Evolutionary conservation across 1,140 invertebrate genomes (phyloP), one percentile per base, ranked within the genome.

Genomic region (Diabrotica virgifera): DNA sequence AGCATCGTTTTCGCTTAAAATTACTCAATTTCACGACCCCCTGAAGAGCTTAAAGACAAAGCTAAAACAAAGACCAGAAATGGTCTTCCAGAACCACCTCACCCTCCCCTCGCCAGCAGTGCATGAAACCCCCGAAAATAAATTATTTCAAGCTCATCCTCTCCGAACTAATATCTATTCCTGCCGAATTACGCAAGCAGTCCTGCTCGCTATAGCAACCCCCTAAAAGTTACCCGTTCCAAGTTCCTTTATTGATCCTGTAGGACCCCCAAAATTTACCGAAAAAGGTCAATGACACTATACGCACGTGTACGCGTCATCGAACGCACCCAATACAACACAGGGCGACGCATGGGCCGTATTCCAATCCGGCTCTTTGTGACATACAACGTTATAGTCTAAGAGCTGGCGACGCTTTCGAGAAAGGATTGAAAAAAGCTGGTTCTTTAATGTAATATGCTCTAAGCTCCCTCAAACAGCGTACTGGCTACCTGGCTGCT

Each of bases 161-260:
- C 53, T 55, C 24, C 36, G 40, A 57, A 57, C 55, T 37, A 57
- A 57, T 57, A 57, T 57, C 55, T 57, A 57, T 57, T 37, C 55
- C 55, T 55, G 53, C 53, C 14, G 36, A 55, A 55, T 55, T 50
- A 12, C n/a, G 36, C 14, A 13, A 13, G 24, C 24, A 24, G 53
- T 55, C 53, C 53, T 57, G 55, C 36, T 57, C 55, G 36, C 55
- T 57, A 57, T 57, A 57, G 55, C 55, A 57, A 40, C 55, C 10
- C 55, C 55, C 55, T 57, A 57, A 36, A 7, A 36, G 55, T 36
- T 46, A 36, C 24, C 24, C 36, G 5, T 36, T 57, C 10, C 53
- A 24, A 24, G 53, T 55, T 24, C 36, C 36, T 37, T 57, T 57
- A 57, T 57, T 57, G 55, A 57, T 57, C 36, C 36, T 57, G 24